phyloP scores from a whole-genome alignment of 35 echinoderm and acorn worm species.

The Ophioderma brevispina region DNA sequence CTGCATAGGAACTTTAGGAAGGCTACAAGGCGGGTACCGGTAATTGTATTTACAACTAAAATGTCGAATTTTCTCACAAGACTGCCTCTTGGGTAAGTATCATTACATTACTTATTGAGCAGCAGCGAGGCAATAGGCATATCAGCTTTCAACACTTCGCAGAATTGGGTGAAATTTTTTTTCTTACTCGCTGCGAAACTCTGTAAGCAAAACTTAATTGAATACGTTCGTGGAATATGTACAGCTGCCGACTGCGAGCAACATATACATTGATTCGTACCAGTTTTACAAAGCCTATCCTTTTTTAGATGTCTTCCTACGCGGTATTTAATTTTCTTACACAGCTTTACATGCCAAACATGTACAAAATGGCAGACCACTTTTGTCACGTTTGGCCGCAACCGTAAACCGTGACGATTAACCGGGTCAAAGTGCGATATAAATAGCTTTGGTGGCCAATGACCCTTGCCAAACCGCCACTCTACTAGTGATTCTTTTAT shows the following conservation, averaged over 20 bases:
- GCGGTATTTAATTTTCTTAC: too few species aligned
- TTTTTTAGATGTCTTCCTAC: too few species aligned
- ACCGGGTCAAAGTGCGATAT: neutral
- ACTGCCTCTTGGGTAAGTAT: neutral
- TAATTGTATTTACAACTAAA: slow-evolving; percentile 8
- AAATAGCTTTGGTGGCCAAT: neutral
- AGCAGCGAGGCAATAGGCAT: neutral
- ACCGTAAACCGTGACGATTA: neutral
- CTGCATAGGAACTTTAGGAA: neutral
- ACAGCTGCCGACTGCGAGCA: neutral
- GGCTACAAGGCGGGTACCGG: neutral
- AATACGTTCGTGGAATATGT: neutral
- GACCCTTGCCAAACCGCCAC: neutral
- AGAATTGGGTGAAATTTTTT: neutral
- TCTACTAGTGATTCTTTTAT: neutral
- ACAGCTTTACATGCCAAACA: too few species aligned
- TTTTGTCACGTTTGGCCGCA: neutral
- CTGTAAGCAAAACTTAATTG: neutral
- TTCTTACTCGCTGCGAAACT: too few species aligned
- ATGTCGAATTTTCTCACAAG: neutral
- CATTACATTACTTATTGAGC: neutral
- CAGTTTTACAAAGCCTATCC: too few species aligned
- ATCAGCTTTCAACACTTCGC: neutral
- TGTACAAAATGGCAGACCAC: too few species aligned
- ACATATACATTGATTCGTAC: neutral